Conservation (phyloP, 2,797 vertebrate species). For the Spinibarbus caldwelli region DNA sequence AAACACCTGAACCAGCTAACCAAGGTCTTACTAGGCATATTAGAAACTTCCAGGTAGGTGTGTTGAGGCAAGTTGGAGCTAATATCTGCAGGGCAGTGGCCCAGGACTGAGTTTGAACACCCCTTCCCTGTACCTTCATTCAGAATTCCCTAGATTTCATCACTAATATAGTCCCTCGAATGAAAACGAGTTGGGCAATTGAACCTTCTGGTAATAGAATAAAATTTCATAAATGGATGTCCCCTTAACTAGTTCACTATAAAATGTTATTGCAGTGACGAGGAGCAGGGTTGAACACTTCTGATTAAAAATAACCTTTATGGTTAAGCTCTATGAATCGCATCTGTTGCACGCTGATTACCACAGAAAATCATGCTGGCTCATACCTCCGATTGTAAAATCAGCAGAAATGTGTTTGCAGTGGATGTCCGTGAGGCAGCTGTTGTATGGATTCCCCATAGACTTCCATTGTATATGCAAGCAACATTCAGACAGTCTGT, state of each 20-base stretch:
- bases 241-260: neutral
- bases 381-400: neutral
- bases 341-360: neutral
- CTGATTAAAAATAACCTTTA: neutral
- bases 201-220: neutral
- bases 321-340: neutral
- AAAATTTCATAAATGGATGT: neutral
- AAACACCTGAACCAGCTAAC: neutral
- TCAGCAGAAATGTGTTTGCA: neutral
- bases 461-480: constrained; percentile 34
- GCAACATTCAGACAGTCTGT: constrained; percentile 73
- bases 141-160: neutral
- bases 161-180: neutral
- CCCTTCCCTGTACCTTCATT: neutral
- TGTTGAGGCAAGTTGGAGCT: neutral
- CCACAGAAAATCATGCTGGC: neutral
- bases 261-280: neutral
- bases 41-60: neutral
- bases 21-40: neutral
- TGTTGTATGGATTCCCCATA: neutral
- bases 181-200: neutral
- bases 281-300: neutral
- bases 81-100: neutral
- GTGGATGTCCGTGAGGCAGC: neutral
- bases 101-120: neutral